Conservation (phyloP, 2,797 vertebrate genomes). For the Lacerta agilis region DNA sequence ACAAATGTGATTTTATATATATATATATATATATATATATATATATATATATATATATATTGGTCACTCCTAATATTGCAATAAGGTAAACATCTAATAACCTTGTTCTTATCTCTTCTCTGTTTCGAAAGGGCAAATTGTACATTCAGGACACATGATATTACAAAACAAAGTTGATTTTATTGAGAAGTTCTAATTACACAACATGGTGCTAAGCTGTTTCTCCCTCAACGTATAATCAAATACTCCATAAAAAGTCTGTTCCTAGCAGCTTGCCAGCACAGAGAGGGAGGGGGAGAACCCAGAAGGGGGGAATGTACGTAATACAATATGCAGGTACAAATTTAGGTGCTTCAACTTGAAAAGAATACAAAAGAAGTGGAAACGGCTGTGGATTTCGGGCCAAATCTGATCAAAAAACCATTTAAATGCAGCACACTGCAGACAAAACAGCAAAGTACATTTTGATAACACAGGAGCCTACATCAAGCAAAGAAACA, state of each 20-base stretch:
- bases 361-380: conserved; percentile 41
- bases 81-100: conserved; percentile 6
- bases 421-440: conserved; percentile 49
- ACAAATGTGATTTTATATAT: background rate
- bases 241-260: conserved; percentile 66
- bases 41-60: too few relatives aligned
- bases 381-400: conserved; percentile 41
- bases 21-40: too few relatives aligned
- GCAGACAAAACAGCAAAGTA: conserved; percentile 23
- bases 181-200: conserved; percentile 72
- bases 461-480: conserved; percentile 38
- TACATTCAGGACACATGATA: conserved; percentile 67
- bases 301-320: background rate
- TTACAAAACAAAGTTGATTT: conserved; percentile 70
- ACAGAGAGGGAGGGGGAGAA: conserved; percentile 40
- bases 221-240: conserved; percentile 67
- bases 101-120: conserved; percentile 40
- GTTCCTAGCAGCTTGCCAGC: conserved; percentile 59
- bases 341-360: conserved; percentile 53
- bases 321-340: conserved; percentile 62
- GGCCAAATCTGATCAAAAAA: conserved; percentile 55
- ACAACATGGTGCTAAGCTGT: conserved; percentile 64
- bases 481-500: conserved; percentile 29
- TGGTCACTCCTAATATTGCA: background rate
- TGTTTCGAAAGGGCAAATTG: conserved; percentile 60